Conservation (phyloP, 1,140 invertebrate genomes). For the Heliconius eleuchia region DNA sequence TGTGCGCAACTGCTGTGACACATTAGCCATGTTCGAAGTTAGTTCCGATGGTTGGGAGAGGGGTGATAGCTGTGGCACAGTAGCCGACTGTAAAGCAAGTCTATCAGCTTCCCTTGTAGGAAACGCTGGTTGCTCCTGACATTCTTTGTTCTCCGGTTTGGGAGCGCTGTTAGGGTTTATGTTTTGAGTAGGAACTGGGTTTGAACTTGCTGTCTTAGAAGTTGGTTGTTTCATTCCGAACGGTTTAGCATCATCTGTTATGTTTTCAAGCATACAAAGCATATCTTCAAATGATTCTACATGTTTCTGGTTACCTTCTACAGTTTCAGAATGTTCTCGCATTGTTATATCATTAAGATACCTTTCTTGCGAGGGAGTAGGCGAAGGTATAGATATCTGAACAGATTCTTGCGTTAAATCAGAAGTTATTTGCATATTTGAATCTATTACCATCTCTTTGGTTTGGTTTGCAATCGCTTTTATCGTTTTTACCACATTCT, state of each 20-base stretch:
- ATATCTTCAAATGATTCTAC: conserved; percentile 86
- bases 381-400: conserved; percentile 83
- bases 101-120: conserved; percentile 63
- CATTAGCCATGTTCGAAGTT: conserved; percentile 86
- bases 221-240: conserved; percentile 65
- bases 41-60: conserved; percentile 86
- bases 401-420: conserved; percentile 82
- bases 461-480: conserved; percentile 78
- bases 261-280: conserved; percentile 86
- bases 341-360: conserved; percentile 83
- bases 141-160: conserved; percentile 66
- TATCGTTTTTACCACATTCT: conserved; percentile 72
- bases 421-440: conserved; percentile 78
- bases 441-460: conserved; percentile 79
- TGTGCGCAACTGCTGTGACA: conserved; percentile 85
- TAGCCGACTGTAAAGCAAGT: conserved; percentile 72
- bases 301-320: conserved; percentile 77
- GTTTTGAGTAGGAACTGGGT: conserved; percentile 46
- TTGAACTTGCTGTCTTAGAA: conserved; percentile 42
- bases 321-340: conserved; percentile 79
- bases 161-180: conserved; percentile 44
- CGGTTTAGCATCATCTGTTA: conserved; percentile 78
- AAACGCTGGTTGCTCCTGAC: conserved; percentile 55
- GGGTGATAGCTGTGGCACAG: conserved; percentile 85
- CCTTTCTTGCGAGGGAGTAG: conserved; percentile 83